Percentiles rank a stretch among this genome's conserved stretches.
Conservation (phyloP, 2,888 invertebrate species). For the Thecophora atra region DNA sequence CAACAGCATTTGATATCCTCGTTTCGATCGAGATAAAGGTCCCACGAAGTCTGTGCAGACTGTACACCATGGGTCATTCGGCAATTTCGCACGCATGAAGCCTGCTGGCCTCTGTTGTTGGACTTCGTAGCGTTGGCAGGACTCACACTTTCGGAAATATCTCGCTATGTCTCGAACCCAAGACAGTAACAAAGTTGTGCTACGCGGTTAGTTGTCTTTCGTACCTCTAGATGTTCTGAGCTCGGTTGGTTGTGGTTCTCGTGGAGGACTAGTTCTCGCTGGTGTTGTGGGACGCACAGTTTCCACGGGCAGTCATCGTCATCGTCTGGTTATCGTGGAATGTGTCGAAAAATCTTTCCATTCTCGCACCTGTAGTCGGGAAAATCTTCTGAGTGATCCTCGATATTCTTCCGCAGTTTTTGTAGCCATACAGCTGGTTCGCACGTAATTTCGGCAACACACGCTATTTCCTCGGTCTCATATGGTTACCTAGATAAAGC, state of each 20-base stretch:
- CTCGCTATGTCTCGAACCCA: background rate
- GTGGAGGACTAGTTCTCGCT: too few relatives aligned
- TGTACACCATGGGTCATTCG: too few relatives aligned
- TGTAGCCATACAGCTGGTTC: background rate
- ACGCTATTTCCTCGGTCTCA: background rate
- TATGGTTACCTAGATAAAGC: background rate
- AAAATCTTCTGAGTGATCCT: too few relatives aligned
- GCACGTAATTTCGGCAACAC: too few relatives aligned
- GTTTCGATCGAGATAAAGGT: background rate
- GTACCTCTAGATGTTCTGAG: background rate
- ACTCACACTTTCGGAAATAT: constrained; percentile 8
- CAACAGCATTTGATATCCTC: background rate
- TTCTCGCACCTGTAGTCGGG: background rate
- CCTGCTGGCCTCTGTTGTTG: background rate
- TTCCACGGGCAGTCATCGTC: background rate
- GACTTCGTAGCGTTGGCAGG: constrained; percentile 4
- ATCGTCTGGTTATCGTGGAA: background rate
- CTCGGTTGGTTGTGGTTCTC: too few relatives aligned
- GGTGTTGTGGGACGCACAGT: too few relatives aligned
- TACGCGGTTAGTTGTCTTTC: constrained; percentile 10
- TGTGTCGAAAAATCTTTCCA: constrained; percentile 24
- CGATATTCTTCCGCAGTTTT: background rate
- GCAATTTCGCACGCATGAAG: background rate
- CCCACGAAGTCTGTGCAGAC: background rate
- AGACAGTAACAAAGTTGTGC: constrained; percentile 25